Evolutionary conservation across 1,140 invertebrate species (phyloP), one percentile per base, ranked within the genome.

Genomic region (Papilio dardanus): DNA sequence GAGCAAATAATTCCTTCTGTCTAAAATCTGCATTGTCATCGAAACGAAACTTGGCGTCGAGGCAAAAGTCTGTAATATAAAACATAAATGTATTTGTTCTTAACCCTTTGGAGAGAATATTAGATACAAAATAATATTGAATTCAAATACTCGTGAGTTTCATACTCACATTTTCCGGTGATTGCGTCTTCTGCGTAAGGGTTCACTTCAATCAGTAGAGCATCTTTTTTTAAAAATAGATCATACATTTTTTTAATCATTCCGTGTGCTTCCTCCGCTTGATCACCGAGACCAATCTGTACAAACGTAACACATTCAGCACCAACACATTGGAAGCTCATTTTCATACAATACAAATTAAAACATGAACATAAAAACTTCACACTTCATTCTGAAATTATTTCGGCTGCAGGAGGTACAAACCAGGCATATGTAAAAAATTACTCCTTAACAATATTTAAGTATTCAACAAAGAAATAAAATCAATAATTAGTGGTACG

Each of bases 11-110:
- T 76, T 98, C 96, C 86, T 98, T 97, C 89, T 99, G 99, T 74
- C 99, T 95, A 89, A 97, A 99, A 74, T 98, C 97, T 1, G 99
- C 98, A 88, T 99, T 99, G 89, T 99, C 98, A 86, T 99, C 99
- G 87, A 99, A 99, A 83, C 97, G 94, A 82, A 98, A 96, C 90
- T 99, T 99, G 75, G 98, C 98, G 94, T 99, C 99, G 80, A 99
- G 93, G 79, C 98, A 98, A 89, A 97, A 98, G 91, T 98, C 98
- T 99, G 85, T 21, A 86, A 94, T 24, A 86, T 16, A n/a, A 76
- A 74, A 65, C 21, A 35, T 8, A 28, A 37, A n/a, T 31, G 0
- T 2, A 19, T 71, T n/a, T 8, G 21, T 28, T 33, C n/a, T n/a
- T n/a, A n/a, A n/a, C n/a, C n/a, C n/a, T n/a, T n/a, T n/a, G n/a